phyloP scores from a whole-genome alignment of 1,140 invertebrate species.

The Zaprionus ornatus region DNA sequence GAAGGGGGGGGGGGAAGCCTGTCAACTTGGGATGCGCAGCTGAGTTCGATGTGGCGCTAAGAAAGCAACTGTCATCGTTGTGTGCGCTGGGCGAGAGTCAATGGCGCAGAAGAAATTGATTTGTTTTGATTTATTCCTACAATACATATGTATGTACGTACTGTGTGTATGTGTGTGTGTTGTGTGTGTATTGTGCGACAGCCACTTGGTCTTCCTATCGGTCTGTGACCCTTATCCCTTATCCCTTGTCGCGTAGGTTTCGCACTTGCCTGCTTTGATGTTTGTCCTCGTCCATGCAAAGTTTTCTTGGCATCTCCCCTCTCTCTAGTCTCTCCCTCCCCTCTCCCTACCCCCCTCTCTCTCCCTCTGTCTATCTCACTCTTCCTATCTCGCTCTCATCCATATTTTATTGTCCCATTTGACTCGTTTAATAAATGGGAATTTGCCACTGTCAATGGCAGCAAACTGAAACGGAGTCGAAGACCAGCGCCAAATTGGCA shows the following conservation, averaged over 20 bases:
- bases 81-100: slow-evolving; percentile 51
- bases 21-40: slow-evolving; percentile 8
- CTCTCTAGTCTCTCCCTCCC: neutral
- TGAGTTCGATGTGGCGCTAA: neutral
- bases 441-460: slow-evolving; percentile 45
- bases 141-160: slow-evolving; percentile 11
- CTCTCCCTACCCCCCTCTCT: neutral
- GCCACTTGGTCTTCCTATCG: neutral
- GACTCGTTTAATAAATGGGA: slow-evolving; percentile 58
- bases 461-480: neutral
- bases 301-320: slow-evolving; percentile 30
- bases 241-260: neutral
- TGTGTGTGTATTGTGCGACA: neutral
- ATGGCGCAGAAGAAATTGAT: slow-evolving; percentile 65
- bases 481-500: slow-evolving; percentile 21
- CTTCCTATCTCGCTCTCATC: neutral
- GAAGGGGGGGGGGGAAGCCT: neutral
- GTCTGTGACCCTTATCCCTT: slow-evolving; percentile 2
- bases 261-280: slow-evolving; percentile 39
- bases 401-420: slow-evolving; percentile 63
- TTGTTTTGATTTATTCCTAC: slow-evolving; percentile 62
- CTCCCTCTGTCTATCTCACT: neutral
- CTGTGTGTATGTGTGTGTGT: slow-evolving; percentile 4
- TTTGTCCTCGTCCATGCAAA: slow-evolving; percentile 43
- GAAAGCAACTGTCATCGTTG: slow-evolving; percentile 45